A percentile compares a stretch with the other conserved stretches of the same genome.
Conservation (phyloP, 2,797 vertebrate genomes). For the Falco naumanni region DNA sequence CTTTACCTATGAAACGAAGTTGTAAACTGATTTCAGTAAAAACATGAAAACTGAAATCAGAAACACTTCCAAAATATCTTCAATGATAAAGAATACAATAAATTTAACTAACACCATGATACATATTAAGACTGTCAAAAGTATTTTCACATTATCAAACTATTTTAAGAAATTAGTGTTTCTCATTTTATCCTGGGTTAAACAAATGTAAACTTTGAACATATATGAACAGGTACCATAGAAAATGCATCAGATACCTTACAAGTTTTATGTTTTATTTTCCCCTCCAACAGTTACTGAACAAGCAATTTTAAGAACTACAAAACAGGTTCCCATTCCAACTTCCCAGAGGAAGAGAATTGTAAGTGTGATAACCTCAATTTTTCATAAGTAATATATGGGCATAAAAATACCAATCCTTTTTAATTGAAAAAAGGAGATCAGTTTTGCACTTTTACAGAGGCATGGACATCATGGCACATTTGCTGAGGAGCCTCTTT, state of each 20-base stretch:
- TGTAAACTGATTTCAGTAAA: not conserved
- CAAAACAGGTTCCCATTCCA: not conserved
- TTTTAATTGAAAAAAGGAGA: not conserved
- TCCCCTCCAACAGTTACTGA: not conserved
- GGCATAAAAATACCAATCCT: not conserved
- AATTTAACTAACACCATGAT: not conserved
- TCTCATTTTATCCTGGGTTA: not conserved
- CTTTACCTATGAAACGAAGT: not conserved
- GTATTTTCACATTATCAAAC: not conserved
- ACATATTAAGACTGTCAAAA: not conserved
- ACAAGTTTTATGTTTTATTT: not conserved
- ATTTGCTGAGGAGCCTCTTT: not conserved
- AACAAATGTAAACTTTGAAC: not conserved
- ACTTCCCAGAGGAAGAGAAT: not conserved
- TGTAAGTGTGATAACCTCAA: not conserved
- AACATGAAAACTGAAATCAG: not conserved
- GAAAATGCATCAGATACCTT: not conserved
- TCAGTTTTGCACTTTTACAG: not conserved
- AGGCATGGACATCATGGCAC: not conserved
- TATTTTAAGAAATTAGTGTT: not conserved
- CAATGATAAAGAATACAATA: not conserved
- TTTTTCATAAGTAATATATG: not conserved
- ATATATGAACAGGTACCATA: not conserved
- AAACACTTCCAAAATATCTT: not conserved
- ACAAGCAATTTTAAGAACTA: not conserved